phyloP scores from a whole-genome alignment of 1,140 invertebrate genomes.

The Danaus melanippus region DNA sequence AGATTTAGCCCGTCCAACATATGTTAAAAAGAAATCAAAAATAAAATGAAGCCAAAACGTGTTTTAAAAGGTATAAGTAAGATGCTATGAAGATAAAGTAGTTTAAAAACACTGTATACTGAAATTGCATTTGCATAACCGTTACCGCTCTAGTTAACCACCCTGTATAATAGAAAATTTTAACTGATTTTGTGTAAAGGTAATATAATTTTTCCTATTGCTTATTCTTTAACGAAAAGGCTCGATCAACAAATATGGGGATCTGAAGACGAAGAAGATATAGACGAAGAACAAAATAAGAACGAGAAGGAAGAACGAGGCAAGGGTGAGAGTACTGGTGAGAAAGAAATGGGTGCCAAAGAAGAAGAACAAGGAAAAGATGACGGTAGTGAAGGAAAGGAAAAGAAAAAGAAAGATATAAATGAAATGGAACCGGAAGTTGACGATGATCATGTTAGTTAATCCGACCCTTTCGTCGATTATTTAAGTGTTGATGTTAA shows the following conservation, averaged over 20 bases:
- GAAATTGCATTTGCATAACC: no score
- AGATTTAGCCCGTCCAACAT: no score
- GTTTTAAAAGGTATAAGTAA: no score
- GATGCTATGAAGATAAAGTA: no score
- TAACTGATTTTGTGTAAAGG: no score
- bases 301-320: conserved; percentile 76
- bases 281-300: conserved; percentile 75
- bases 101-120: no score
- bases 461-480: neutral
- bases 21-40: no score
- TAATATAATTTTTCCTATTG: no score
- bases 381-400: conserved; percentile 73
- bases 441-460: conserved; percentile 82
- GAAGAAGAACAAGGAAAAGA: conserved; percentile 79
- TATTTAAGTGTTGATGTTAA: neutral
- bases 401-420: conserved; percentile 78
- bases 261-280: conserved; percentile 82
- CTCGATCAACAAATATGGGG: conserved; percentile 92
- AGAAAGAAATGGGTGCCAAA: conserved; percentile 81
- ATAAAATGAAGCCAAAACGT: no score
- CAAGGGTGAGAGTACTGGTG: conserved; percentile 61
- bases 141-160: no score
- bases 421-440: conserved; percentile 85
- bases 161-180: no score
- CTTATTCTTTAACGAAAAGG: conserved; percentile 26